Evolutionary conservation across 2,888 invertebrate species (phyloP), one percentile per base, ranked within the genome.

Genomic region (Tetheella fluctuosa): DNA sequence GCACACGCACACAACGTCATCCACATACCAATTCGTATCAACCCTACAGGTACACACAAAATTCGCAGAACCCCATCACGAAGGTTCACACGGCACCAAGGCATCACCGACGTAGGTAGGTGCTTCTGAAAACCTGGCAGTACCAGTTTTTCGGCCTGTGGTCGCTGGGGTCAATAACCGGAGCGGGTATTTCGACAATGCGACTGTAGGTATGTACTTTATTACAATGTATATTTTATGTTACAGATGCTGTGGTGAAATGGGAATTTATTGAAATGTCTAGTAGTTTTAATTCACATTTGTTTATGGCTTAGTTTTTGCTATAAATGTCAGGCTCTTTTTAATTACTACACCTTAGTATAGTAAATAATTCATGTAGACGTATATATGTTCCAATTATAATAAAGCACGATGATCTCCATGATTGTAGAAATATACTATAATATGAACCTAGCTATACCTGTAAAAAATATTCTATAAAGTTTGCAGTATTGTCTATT

Each of bases 161-260:
- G 39, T 69, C 65, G 70, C 59, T 55, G 72, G 74, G 90, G 86
- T 87, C 90, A 88, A 91, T 90, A 91, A 90, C 90, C 91, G 75
- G 91, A 76, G 86, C 91, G 81, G 67, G 81, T 81, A 84, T 85
- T 88, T 85, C 81, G 86, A 85, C 85, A 82, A 83, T 80, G 80
- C 69, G 72, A 74, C 73, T 73, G 66, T 72, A n/a, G n/a, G n/a
- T n/a, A 71, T n/a, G 39, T 39, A 39, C 39, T 39, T 39, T 39
- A n/a, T 39, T 69, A 69, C 55, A 59, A 62, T 62, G 62, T 64
- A 60, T 65, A 65, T 63, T 34, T 55, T 34, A 55, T 55, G 55
- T 55, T 37, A 37, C 55, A 17, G 48, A 5, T 25, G 8, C 7
- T 17, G 2, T 57, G 57, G 2, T 12, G 13, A 15, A n/a, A 4